Percentiles rank a stretch among this genome's conserved stretches.
These are phyloP conservation scores for Phainopepla nitens DNA, from an alignment of 2,113 vertebrate genomes.

Conservation along the genomic window DNA sequence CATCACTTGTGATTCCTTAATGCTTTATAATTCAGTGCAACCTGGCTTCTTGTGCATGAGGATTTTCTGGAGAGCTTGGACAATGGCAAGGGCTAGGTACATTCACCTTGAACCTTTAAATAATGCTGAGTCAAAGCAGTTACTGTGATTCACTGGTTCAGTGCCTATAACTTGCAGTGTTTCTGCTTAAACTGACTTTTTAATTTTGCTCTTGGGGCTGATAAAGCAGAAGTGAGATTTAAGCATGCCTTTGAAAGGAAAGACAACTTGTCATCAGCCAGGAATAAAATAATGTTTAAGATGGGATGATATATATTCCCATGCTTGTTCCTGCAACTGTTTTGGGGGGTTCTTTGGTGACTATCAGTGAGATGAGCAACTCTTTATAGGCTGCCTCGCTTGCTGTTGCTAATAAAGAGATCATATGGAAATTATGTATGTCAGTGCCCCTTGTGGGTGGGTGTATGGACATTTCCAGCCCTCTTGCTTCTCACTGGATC, in stretches of 20 bases:
- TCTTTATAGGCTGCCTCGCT: neutral
- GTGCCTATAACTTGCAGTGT: neutral
- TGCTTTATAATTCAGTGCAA: neutral
- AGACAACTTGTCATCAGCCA: neutral
- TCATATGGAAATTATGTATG: neutral
- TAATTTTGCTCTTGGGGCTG: constrained; percentile 3
- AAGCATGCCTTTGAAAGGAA: constrained; percentile 6
- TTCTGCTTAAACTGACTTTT: neutral
- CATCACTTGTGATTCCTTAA: neutral
- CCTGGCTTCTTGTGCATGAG: rapidly evolving
- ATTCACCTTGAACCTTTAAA: neutral
- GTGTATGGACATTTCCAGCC: neutral
- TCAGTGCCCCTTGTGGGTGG: neutral
- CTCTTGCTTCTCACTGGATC: neutral
- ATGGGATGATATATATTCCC: neutral
- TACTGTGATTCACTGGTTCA: neutral
- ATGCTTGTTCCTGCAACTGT: neutral
- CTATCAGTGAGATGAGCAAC: neutral
- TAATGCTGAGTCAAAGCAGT: neutral
- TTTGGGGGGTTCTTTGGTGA: neutral
- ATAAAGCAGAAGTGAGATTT: neutral
- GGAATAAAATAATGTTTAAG: neutral
- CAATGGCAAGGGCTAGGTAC: neutral
- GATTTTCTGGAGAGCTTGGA: neutral
- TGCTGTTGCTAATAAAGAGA: neutral